Percentiles rank a stretch among this genome's conserved stretches.
Evolutionary conservation across 2,113 vertebrate species (phyloP).

Genomic region (Ptychochromis oligacanthus): DNA sequence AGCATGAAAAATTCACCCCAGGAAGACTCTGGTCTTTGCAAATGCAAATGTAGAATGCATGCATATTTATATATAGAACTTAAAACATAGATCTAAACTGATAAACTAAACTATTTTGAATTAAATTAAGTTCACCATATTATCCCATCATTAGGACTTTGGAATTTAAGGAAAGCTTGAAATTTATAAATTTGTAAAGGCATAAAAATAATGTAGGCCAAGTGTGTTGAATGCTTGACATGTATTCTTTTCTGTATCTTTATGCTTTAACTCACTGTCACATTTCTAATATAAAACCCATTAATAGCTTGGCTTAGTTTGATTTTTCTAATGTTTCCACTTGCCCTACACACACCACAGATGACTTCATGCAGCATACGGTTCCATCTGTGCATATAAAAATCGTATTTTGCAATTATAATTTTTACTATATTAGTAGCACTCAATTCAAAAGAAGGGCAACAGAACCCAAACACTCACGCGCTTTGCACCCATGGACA

Average conservation of each 20-base stretch:
- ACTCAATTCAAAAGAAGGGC: neutral
- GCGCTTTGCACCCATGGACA: neutral
- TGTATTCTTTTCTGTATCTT: neutral
- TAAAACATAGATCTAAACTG: too few species aligned
- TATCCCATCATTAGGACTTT: too few species aligned
- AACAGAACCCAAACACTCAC: neutral
- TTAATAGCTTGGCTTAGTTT: neutral
- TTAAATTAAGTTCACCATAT: too few species aligned
- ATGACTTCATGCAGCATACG: neutral
- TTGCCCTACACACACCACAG: neutral
- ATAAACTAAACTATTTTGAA: too few species aligned
- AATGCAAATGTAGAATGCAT: too few species aligned
- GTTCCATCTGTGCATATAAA: conserved; percentile 1
- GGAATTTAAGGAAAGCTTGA: too few species aligned
- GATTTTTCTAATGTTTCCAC: neutral
- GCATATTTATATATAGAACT: too few species aligned
- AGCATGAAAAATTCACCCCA: too few species aligned
- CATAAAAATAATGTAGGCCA: too few species aligned
- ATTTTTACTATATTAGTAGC: neutral
- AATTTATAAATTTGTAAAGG: too few species aligned
- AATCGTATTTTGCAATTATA: conserved; percentile 4
- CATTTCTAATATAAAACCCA: neutral
- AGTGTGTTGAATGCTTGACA: too few species aligned
- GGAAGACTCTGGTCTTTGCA: too few species aligned
- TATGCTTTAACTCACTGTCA: neutral